These are phyloP conservation scores for Cistogaster globosa DNA, from an alignment of 2,888 invertebrate species.

Conservation along the genomic window DNA sequence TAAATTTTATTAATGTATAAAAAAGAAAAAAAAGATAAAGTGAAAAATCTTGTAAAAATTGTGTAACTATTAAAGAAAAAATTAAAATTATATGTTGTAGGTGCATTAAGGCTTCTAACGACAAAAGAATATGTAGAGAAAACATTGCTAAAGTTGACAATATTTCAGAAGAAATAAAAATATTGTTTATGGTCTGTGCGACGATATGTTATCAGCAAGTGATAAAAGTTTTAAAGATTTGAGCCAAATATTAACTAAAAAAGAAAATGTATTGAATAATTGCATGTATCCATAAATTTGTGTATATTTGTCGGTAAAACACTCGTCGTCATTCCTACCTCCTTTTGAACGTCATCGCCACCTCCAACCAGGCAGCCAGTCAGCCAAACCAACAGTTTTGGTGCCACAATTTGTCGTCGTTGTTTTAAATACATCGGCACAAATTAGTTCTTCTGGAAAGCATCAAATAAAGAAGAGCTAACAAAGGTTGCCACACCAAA, in stretches of 20 bases:
- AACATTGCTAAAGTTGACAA: constrained; percentile 22
- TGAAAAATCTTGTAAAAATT: constrained; percentile 57
- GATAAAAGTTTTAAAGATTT: constrained; percentile 23
- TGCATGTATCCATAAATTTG: constrained; percentile 72
- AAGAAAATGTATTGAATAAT: constrained; percentile 64
- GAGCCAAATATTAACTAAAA: constrained; percentile 29
- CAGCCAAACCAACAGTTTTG: constrained; percentile 46
- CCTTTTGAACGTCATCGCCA: constrained; percentile 68
- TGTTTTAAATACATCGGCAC: constrained; percentile 60
- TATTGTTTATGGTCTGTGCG: constrained; percentile 27
- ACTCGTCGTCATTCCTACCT: constrained; percentile 68
- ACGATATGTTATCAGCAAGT: constrained; percentile 23
- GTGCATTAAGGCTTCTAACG: constrained; percentile 15
- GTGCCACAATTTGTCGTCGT: constrained; percentile 66
- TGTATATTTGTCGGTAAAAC: constrained; percentile 69
- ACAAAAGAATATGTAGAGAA: constrained; percentile 31
- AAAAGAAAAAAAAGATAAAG: constrained; percentile 26
- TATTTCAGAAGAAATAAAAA: background rate
- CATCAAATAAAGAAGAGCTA: constrained; percentile 21
- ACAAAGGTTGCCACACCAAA: constrained; percentile 33
- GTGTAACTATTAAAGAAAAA: constrained; percentile 60
- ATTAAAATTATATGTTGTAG: constrained; percentile 9
- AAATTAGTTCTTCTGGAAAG: constrained; percentile 54
- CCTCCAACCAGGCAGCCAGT: constrained; percentile 59
- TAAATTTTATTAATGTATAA: constrained; percentile 42